Conservation (phyloP, 2,113 vertebrate species). For the Danio rerio region GRCz12tu NC_133190.1:19508001-19508500, state of each 20-base stretch:
- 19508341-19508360: not conserved
- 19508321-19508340: constrained; percentile 23
- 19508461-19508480: not conserved
- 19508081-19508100: not conserved
- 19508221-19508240: not conserved
- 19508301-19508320: not conserved
- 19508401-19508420: not conserved
- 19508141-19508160: not conserved
- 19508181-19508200: not conserved
- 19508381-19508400: too few relatives aligned
- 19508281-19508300: not conserved
- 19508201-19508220: not conserved
- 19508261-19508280: constrained; percentile 1
- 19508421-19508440: not conserved
- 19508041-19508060: not conserved
- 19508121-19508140: not conserved
- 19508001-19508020: not conserved
- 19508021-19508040: not conserved
- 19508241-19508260: not conserved
- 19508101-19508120: not conserved
- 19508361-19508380: not conserved
- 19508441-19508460: not conserved
- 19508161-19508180: not conserved
- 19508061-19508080: too few relatives aligned
- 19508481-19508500: not conserved